A percentile compares a stretch with the other conserved stretches of the same genome.
phyloP scores from a whole-genome alignment of 2,888 invertebrate species.

The Melinopterus prodromus region DNA sequence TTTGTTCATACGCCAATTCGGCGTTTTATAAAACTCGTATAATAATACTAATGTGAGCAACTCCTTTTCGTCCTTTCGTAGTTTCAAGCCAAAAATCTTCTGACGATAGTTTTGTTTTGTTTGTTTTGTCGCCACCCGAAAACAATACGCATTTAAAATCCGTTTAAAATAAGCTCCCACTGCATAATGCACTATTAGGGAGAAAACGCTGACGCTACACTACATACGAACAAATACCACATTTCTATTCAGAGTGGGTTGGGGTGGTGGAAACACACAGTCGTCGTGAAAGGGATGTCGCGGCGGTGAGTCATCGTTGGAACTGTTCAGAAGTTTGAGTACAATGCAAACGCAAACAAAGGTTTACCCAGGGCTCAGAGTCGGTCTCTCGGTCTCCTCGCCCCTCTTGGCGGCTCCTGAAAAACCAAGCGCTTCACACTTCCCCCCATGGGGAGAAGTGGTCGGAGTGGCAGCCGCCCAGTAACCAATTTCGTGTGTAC shows the following conservation, averaged over 20 bases:
- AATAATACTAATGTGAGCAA: too few relatives aligned
- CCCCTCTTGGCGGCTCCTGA: neutral
- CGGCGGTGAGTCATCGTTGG: neutral
- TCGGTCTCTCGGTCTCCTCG: neutral
- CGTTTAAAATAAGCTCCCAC: neutral
- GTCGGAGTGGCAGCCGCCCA: neutral
- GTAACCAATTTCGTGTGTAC: neutral
- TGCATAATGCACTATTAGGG: neutral
- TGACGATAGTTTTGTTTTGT: too few relatives aligned
- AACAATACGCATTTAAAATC: neutral
- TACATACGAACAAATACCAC: neutral
- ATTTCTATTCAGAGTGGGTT: neutral
- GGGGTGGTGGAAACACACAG: neutral
- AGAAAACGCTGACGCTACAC: neutral
- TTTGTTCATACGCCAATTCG: too few relatives aligned
- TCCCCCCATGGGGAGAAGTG: neutral
- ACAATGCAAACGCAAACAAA: neutral
- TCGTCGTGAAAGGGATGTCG: neutral
- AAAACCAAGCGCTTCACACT: neutral
- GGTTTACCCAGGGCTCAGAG: neutral
- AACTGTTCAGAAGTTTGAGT: conserved; percentile 4
- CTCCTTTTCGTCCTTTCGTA: too few relatives aligned
- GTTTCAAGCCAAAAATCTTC: too few relatives aligned
- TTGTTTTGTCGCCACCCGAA: too few relatives aligned
- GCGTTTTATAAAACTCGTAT: too few relatives aligned